These are phyloP conservation scores for Eudyptes chrysolophus DNA, from an alignment of 2,113 vertebrate species.

Conservation along the genomic window DNA sequence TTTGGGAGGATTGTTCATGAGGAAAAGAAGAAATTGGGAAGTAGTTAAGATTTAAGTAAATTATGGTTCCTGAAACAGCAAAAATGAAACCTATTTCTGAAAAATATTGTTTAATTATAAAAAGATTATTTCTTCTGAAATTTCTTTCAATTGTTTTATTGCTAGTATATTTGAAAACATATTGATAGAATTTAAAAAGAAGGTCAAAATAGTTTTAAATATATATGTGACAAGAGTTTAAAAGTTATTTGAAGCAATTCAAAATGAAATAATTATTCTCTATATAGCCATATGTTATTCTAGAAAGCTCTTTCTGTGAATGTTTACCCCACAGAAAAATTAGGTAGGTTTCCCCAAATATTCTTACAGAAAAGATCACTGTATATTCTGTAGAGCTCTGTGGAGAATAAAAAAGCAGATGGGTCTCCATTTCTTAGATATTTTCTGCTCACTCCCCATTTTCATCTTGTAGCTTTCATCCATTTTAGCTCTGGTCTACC, in stretches of 20 bases:
- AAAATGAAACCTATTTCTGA: neutral
- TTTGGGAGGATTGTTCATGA: neutral
- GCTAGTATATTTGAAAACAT: neutral
- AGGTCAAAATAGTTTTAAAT: neutral
- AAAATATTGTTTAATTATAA: neutral
- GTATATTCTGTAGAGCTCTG: neutral
- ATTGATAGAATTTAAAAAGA: neutral
- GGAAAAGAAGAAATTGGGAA: neutral
- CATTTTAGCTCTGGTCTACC: neutral
- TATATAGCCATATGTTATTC: neutral
- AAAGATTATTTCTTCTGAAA: neutral
- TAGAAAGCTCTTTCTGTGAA: neutral
- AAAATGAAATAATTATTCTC: neutral
- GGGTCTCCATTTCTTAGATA: neutral
- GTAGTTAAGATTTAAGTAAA: neutral
- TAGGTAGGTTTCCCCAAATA: neutral
- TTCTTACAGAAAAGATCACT: neutral
- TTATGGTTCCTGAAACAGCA: neutral
- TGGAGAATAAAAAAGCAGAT: neutral
- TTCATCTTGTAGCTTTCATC: neutral
- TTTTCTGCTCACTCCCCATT: neutral
- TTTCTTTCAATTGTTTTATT: neutral
- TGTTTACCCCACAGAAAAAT: neutral
- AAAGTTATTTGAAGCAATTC: neutral
- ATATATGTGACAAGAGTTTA: neutral